Base-by-base conservation (phyloP, 2,113 vertebrate genomes). In the Lipophrys pholis region DNA sequence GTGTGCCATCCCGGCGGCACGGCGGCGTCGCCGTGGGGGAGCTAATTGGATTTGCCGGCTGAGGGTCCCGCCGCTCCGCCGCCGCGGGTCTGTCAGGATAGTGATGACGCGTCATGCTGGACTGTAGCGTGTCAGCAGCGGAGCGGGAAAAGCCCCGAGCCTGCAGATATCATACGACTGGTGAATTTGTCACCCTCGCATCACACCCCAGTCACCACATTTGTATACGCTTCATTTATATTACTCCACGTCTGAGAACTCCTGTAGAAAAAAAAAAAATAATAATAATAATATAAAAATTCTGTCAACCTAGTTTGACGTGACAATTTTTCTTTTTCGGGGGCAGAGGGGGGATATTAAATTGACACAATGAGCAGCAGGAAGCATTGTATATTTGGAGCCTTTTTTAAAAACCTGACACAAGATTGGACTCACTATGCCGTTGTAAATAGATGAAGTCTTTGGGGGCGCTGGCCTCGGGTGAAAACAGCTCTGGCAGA, bases 1-100 rank as follows among this genome's bases (percentile, higher is more conserved):
- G 72, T 62, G 50, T 74, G 77, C 75, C 69, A 85, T 56, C 51
- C 75, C 53, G 59, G 68, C 76, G 42, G 87, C 84, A 52, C 68
- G 64, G 69, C 11, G 1, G 61, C 73, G 84, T 90, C 83, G 71
- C 83, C 70, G 48, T 71, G 87, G 87, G 83, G 82, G 82, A 73
- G 84, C 83, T 91, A 91, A 91, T 89, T 91, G 84, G 81, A 88
- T 91, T 82, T 87, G 60, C 80, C 49, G 86, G 74, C 76, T 76
- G 66, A 86, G 70, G 69, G 72, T 60, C 86, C 65, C 7, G 65
- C 73, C 41, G 78, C 63, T 35, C 59, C 75, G 73, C 87, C 73
- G 30, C 71, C 45, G 60, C 51, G 76, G 51, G 72, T 78, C 83
- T 87, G 76, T 86, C 81, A 57, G 87, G 69, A 7, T 67, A 30